Percentiles rank a stretch among this genome's conserved stretches.
Evolutionary conservation across 2,888 invertebrate species (phyloP).

Genomic region (Corbicula japonica): DNA sequence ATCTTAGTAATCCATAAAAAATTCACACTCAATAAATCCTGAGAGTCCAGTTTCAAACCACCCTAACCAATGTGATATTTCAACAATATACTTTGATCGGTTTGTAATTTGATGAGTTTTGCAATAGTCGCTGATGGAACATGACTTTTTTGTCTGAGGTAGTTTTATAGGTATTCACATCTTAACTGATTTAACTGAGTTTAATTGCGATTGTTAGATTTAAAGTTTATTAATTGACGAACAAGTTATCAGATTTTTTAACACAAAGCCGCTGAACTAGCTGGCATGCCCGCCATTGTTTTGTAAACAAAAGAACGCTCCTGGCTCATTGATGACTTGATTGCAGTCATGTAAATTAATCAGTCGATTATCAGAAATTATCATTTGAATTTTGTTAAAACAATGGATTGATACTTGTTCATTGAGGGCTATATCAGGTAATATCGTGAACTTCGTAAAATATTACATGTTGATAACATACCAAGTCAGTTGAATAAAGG

Average conservation of each 20-base stretch:
- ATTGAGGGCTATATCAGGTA: constrained; percentile 17
- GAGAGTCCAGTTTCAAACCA: too few species aligned
- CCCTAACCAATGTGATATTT: too few species aligned
- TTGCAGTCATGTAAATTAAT: constrained; percentile 37
- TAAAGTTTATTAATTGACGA: constrained; percentile 56
- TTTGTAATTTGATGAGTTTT: constrained; percentile 16
- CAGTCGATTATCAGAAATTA: constrained; percentile 40
- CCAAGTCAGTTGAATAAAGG: too few species aligned
- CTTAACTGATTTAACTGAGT: constrained; percentile 47
- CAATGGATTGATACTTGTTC: constrained; percentile 40
- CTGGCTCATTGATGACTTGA: constrained; percentile 30
- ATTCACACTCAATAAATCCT: too few species aligned
- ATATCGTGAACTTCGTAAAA: constrained; percentile 24
- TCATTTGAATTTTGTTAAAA: constrained; percentile 41
- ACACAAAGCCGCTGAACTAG: constrained; percentile 17
- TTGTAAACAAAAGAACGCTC: constrained; percentile 36
- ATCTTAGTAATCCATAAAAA: too few species aligned
- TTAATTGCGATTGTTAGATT: constrained; percentile 52
- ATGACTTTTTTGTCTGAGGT: background rate
- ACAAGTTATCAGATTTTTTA: constrained; percentile 42
- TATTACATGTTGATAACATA: constrained; percentile 37
- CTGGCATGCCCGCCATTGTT: constrained; percentile 23
- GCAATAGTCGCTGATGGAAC: background rate
- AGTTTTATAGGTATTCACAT: constrained; percentile 15
- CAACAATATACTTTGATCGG: background rate